A percentile compares a stretch with the other conserved stretches of the same genome.
phyloP scores from a whole-genome alignment of 1,140 invertebrate genomes.

The Akabosia matsudoensis region DNA sequence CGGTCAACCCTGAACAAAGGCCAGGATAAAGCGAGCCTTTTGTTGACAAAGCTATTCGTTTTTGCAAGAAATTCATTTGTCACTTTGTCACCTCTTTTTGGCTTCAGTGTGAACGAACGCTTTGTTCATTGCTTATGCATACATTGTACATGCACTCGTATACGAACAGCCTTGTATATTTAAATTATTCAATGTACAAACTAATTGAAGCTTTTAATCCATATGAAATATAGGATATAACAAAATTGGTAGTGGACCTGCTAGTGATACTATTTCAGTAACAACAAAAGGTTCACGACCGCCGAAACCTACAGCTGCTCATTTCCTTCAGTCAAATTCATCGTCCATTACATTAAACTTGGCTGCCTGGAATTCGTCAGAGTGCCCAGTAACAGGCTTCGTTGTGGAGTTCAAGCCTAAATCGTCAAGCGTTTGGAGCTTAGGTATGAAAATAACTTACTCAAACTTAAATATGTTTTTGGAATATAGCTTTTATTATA shows the following conservation, averaged over 20 bases:
- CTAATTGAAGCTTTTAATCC: too few relatives aligned
- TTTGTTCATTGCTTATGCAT: too few relatives aligned
- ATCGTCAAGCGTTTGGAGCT: slow-evolving; percentile 46
- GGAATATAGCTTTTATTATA: too few relatives aligned
- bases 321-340: slow-evolving; percentile 59
- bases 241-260: slow-evolving; percentile 53
- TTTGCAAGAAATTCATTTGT: too few relatives aligned
- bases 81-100: too few relatives aligned
- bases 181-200: not conserved
- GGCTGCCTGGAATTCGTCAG: slow-evolving; percentile 63
- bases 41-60: too few relatives aligned
- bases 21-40: too few relatives aligned
- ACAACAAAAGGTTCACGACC: slow-evolving; percentile 62
- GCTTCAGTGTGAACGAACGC: too few relatives aligned
- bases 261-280: slow-evolving; percentile 54
- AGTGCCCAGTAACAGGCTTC: slow-evolving; percentile 63
- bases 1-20: too few relatives aligned
- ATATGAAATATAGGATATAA: slow-evolving; percentile 51
- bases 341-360: slow-evolving; percentile 63
- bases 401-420: slow-evolving; percentile 61
- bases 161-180: not conserved
- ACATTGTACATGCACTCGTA: too few relatives aligned
- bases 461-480: too few relatives aligned
- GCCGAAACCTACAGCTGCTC: slow-evolving; percentile 53
- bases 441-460: slow-evolving; percentile 40